Percentiles rank a stretch among this genome's conserved stretches.
phyloP scores from a whole-genome alignment of 2,888 invertebrate genomes.

The Leucozona laternaria region DNA sequence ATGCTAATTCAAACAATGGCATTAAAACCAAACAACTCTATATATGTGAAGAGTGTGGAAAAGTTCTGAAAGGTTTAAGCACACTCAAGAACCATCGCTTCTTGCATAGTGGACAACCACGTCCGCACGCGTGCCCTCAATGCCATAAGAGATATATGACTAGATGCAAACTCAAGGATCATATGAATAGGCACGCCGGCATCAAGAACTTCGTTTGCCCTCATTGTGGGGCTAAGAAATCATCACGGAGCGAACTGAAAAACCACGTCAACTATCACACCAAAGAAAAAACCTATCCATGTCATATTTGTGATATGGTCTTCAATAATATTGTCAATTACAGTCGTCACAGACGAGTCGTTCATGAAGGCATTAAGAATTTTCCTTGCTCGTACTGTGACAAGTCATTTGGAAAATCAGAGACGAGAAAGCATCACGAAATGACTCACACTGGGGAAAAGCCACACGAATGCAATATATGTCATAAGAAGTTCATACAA shows the following conservation, averaged over 20 bases:
- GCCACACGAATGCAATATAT: constrained; percentile 81
- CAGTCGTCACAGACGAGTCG: constrained; percentile 81
- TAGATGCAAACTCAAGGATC: constrained; percentile 81
- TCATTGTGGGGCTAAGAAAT: constrained; percentile 82
- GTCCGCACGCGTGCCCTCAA: constrained; percentile 81
- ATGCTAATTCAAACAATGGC: constrained; percentile 76
- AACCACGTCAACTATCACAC: constrained; percentile 82
- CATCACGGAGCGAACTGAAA: constrained; percentile 82
- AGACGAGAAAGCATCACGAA: constrained; percentile 82
- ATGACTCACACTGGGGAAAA: constrained; percentile 83
- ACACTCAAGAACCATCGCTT: constrained; percentile 82
- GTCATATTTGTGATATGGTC: constrained; percentile 81
- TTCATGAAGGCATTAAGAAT: constrained; percentile 82
- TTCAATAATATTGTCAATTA: constrained; percentile 82
- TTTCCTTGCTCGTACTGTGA: constrained; percentile 82
- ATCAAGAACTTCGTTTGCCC: constrained; percentile 83
- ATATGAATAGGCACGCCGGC: constrained; percentile 82
- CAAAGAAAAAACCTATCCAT: constrained; percentile 81
- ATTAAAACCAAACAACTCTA: constrained; percentile 79
- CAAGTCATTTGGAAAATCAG: constrained; percentile 82
- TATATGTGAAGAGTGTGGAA: constrained; percentile 82
- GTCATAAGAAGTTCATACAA: constrained; percentile 82
- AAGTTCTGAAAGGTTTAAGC: constrained; percentile 82
- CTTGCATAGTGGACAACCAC: constrained; percentile 81
- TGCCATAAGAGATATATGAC: constrained; percentile 82